Conservation (phyloP, 2,797 vertebrate genomes). For the Pseudocheirus occidentalis region DNA sequence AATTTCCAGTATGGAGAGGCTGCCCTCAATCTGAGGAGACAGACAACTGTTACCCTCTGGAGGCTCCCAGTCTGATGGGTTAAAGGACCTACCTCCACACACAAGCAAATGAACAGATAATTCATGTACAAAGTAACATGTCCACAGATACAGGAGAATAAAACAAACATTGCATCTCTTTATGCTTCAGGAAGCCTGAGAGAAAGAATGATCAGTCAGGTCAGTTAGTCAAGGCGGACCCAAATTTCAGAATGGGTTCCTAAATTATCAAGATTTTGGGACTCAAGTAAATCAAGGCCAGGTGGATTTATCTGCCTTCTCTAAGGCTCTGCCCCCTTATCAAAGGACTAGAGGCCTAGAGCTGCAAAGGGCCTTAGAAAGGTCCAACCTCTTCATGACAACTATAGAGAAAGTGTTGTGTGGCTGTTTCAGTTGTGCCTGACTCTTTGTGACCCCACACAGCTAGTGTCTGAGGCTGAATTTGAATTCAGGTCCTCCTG, state of each 20-base stretch:
- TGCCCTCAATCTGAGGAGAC: neutral
- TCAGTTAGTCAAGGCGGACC: neutral
- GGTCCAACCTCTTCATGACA: neutral
- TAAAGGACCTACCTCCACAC: neutral
- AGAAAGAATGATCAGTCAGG: rapidly evolving
- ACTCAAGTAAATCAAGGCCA: neutral
- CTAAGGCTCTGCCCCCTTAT: neutral
- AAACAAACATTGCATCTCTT: neutral
- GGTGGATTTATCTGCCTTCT: neutral
- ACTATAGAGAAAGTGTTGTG: neutral
- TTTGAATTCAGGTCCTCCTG: neutral
- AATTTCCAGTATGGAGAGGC: neutral
- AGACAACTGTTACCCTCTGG: neutral
- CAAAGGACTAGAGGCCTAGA: neutral
- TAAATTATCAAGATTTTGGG: neutral
- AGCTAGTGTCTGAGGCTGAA: neutral
- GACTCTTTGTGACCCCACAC: neutral
- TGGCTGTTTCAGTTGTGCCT: neutral
- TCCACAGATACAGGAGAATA: neutral
- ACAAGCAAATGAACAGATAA: neutral
- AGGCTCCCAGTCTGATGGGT: neutral
- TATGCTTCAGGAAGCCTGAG: neutral
- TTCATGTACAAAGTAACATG: neutral
- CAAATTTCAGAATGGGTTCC: neutral
- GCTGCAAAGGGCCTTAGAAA: neutral